A percentile compares a stretch with the other conserved stretches of the same genome.
These are phyloP conservation scores for Osmoderma eremita DNA, from an alignment of 2,888 invertebrate species.

Conservation along the genomic window DNA sequence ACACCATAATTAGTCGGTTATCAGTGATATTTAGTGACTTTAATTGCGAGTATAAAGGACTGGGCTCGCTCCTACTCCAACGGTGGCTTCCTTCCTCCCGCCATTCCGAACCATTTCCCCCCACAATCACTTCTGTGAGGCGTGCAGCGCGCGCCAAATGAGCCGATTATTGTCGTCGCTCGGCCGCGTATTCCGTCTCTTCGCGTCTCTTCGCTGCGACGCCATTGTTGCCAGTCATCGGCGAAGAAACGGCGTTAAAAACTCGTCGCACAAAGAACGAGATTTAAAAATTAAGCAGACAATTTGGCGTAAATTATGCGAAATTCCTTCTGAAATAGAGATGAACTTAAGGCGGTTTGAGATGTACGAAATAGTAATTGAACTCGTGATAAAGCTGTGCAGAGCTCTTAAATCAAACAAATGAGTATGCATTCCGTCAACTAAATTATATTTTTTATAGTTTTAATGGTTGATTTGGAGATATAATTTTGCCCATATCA, in stretches of 20 bases:
- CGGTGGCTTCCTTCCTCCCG: constrained; percentile 59
- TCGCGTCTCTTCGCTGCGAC: constrained; percentile 1
- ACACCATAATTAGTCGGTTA: constrained; percentile 50
- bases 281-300: constrained; percentile 30
- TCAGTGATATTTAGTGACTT: constrained; percentile 54
- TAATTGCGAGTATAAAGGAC: constrained; percentile 55
- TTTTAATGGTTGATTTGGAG: too few species aligned
- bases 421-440: too few species aligned
- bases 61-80: constrained; percentile 53
- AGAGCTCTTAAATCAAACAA: too few species aligned
- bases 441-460: too few species aligned
- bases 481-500: too few species aligned
- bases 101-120: constrained; percentile 62
- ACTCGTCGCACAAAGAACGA: constrained; percentile 22
- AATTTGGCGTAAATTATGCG: constrained; percentile 19
- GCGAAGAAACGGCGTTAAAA: constrained; percentile 34
- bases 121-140: constrained; percentile 60
- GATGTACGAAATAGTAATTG: background rate
- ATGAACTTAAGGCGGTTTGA: constrained; percentile 8
- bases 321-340: constrained; percentile 19
- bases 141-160: constrained; percentile 55
- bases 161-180: constrained; percentile 47
- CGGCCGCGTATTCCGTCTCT: constrained; percentile 25
- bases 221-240: constrained; percentile 37
- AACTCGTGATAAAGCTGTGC: too few species aligned